Base-by-base conservation (phyloP, 1,140 invertebrate genomes). In the Globodera rostochiensis region DNA sequence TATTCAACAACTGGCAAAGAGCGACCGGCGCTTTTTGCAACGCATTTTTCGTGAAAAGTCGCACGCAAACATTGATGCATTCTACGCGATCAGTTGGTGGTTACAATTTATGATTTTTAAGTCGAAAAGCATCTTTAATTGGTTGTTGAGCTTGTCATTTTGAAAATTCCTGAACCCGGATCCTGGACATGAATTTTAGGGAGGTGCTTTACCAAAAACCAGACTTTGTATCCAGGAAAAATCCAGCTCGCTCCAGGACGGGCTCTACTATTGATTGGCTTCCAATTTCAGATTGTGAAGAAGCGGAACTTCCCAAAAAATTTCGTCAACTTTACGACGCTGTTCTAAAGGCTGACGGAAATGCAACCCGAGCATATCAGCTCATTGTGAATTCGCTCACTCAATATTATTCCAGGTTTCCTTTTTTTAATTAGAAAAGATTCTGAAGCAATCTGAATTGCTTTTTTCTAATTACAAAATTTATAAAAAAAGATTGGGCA, bases 11-110 rank as follows among this genome's bases (percentile, higher is more conserved):
- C 50, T 19, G 36, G 53, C 47, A 9, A 71, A 71, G 4, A 15
- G 9, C 45, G 74, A 76, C 21, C 74, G 74, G 0, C 74, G 74
- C 45, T 76, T 21, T n/a, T 67, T 76, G 53, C 74, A 76, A 60
- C 74, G 74, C 45, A 57, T 76, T 49, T 46, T 45, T 66, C 53
- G 53, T n/a, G 74, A 76, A 76, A 76, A 25, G n/a, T 76, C 74
- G 5, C 45, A 64, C 64, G 11, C 49, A 15, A 60, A 76, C n/a
- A 25, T 53, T n/a, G 25, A 76, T 15, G 45, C 53, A 9, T 76
- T 76, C 53, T 57, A 49, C 64, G 13, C 64, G 25, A 25, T 76
- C 64, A n/a, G 74, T 76, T 45, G 19, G 74, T 19, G 7, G 15
- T 66, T 53, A 11, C n/a, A 47, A 25, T 64, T 53, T 64, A 19